Base-by-base conservation (phyloP, 2,113 vertebrate genomes). In the Mungos mungo region DNA sequence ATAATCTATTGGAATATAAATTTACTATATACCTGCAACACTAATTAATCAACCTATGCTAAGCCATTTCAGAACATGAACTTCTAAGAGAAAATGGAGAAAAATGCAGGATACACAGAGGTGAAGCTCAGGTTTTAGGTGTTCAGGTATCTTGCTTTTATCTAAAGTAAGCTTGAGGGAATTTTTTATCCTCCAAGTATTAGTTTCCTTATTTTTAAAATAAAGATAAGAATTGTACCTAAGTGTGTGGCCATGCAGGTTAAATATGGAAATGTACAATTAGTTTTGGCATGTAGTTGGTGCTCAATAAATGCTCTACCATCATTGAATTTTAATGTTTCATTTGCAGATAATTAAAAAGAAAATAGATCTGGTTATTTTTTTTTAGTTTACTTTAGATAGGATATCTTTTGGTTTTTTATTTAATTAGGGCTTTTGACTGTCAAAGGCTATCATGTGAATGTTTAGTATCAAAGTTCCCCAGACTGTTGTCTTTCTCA, bases 401-500 rank as follows among this genome's bases (percentile, higher is more conserved):
- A 35, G 77, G 94, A 80, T 93, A 77, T 89, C 65, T 95, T 96
- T 45, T 97, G 69, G 19, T 93, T 60, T 97, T 69, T 96, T 84
- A 57, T 74, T 87, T 98, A 96, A 97, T 93, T 66, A 97, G 90
- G 47, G 33, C 14, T 91, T 97, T 97, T 98, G 93, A 97, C 80
- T 98, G 96, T 98, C 98, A 98, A 96, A 84, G 47, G 71, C 69
- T 98, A 97, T 97, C 45, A 86, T 85, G 89, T 83, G 92, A 88
- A 95, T 87, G 66, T 18, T 94, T 94, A 88, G 33, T 97, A 96
- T 98, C 98, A 97, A 89, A 97, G 71, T 90, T 99, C 96, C 97
- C 82, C 68, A 97, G 96, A 96, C 95, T 97, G 76, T 50, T 98
- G 94, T 97, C 97, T 98, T 98, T 98, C 98, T 98, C 97, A 98